Evolutionary conservation across 2,113 vertebrate species (phyloP).

Genomic region (Nipponia nippon): DNA sequence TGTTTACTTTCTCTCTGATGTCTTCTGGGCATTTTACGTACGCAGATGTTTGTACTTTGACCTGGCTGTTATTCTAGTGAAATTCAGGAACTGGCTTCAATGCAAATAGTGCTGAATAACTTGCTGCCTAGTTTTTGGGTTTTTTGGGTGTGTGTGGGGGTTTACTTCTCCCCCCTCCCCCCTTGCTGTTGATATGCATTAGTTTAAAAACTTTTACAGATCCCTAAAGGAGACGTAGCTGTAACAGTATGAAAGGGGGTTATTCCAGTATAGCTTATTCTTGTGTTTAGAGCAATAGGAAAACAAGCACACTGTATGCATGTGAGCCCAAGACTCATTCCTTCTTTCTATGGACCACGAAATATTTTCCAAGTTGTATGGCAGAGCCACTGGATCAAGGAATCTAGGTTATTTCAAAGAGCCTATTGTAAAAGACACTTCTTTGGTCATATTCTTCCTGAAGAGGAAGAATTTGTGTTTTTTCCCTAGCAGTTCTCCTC

Average conservation of each 20-base stretch:
- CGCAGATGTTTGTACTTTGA: not conserved
- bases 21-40: not conserved
- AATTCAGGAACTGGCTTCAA: not conserved
- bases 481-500: not conserved
- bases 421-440: not conserved
- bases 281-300: not conserved
- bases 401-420: not conserved
- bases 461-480: not conserved
- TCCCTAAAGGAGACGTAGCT: not conserved
- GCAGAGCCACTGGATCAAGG: not conserved
- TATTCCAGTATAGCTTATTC: not conserved
- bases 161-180: too few relatives aligned
- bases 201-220: not conserved
- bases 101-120: not conserved
- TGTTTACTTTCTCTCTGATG: not conserved
- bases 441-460: not conserved
- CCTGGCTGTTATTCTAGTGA: not conserved
- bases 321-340: not conserved
- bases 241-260: not conserved
- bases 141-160: not conserved
- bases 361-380: not conserved
- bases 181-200: not conserved
- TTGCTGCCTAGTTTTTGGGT: not conserved
- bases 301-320: not conserved
- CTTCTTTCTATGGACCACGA: not conserved